Conservation (phyloP, 2,113 vertebrate genomes). For the Deroptyus accipitrinus region DNA sequence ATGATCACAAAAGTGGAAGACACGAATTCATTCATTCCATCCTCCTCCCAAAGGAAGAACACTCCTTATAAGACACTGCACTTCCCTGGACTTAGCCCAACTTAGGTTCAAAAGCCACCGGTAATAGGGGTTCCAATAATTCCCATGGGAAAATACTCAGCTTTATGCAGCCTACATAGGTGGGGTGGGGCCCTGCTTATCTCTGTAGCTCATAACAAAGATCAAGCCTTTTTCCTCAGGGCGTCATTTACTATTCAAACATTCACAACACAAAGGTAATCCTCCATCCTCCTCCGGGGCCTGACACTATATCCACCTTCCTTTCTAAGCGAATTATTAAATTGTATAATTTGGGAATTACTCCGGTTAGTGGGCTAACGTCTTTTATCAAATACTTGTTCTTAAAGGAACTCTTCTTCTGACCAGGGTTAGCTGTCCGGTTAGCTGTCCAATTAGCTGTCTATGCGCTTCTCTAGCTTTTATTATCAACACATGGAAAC, state of each 20-base stretch:
- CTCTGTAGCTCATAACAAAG: constrained; percentile 20
- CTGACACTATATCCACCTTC: not conserved
- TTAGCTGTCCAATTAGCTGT: not conserved
- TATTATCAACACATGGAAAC: not conserved
- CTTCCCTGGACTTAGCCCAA: not conserved
- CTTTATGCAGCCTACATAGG: not conserved
- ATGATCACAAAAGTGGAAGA: not conserved
- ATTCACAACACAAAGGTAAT: constrained; percentile 23
- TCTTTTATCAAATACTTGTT: not conserved
- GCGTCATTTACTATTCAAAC: constrained; percentile 30
- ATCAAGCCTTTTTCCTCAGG: not conserved
- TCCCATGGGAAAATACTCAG: constrained; percentile 55
- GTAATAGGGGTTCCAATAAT: not conserved
- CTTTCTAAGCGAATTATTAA: not conserved
- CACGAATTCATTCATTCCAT: not conserved
- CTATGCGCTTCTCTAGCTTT: not conserved
- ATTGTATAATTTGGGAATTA: not conserved
- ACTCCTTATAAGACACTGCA: not conserved
- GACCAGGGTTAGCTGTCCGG: not conserved
- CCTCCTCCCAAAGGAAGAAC: not conserved
- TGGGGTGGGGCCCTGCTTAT: constrained; percentile 38
- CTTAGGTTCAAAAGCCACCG: not conserved
- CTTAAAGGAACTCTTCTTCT: not conserved
- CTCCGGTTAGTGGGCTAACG: not conserved
- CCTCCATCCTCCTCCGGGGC: not conserved